A percentile compares a stretch with the other conserved stretches of the same genome.
phyloP scores from a whole-genome alignment of 2,888 invertebrate genomes.

The Tuberolachnus salignus region DNA sequence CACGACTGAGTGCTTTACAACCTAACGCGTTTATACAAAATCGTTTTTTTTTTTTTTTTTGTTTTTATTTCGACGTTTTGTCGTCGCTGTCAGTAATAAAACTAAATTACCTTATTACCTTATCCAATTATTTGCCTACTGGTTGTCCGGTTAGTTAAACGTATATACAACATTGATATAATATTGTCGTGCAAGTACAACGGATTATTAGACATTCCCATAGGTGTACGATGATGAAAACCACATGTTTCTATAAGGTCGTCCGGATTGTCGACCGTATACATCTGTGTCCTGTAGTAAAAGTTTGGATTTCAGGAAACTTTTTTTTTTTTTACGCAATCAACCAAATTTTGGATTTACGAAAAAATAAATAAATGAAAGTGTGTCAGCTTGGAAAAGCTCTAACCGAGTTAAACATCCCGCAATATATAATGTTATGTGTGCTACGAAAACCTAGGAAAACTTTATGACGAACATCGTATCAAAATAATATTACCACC shows the following conservation, averaged over 20 bases:
- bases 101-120: too few relatives aligned
- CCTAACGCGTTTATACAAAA: too few relatives aligned
- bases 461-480: background rate
- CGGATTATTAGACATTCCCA: background rate
- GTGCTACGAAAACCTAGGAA: background rate
- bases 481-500: background rate
- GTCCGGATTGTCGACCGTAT: background rate
- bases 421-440: too few relatives aligned
- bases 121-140: too few relatives aligned
- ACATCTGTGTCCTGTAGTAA: background rate
- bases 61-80: too few relatives aligned
- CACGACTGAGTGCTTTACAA: too few relatives aligned
- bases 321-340: conserved; percentile 19
- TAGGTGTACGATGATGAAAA: background rate
- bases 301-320: background rate
- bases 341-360: background rate
- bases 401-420: background rate
- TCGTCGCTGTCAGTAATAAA: too few relatives aligned
- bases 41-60: too few relatives aligned
- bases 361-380: background rate
- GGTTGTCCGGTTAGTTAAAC: too few relatives aligned
- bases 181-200: background rate
- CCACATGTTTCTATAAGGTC: conserved; percentile 7
- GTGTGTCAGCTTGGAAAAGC: conserved; percentile 3
- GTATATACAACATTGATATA: too few relatives aligned